Base-by-base conservation (phyloP, 2,888 invertebrate species). In the Tridacna gigas region DNA sequence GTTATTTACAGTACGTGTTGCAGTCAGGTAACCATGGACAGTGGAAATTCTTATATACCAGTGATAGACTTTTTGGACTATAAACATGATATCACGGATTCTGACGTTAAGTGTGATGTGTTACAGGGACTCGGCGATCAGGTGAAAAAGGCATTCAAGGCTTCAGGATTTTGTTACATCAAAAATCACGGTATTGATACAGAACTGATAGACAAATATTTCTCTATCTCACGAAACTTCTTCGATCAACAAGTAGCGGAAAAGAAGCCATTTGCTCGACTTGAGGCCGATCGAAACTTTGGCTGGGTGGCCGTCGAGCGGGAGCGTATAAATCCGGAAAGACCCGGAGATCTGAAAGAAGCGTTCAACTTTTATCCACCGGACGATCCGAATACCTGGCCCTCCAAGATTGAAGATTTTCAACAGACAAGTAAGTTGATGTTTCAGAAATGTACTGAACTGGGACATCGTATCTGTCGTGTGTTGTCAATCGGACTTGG, bases 331-430 rank as follows among this genome's bases (percentile, higher is more conserved):
- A 85, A 84, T 69, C 82, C 80, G 22, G 75, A 82, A 18, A 73
- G 86, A 60, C 83, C 86, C 4, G 88, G 82, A 0, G 86, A 85
- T 51, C 56, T 83, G 26, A 81, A 82, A 60, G 88, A 88, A 69
- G 80, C 88, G 9, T 88, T 86, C 56, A 85, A 85, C 48, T 88
- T 63, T 63, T 74, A 28, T 20, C 83, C 80, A 0, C 22, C 63
- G 15, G 76, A 69, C 37, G 80, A 82, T n/a, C 45, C 69, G 0
- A 26, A 61, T 4, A 25, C 22, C 66, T 83, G 84, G 82, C 25
- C 20, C n/a, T 22, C 71, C 12, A 74, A 84, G 89, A 20, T 28
- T 60, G n/a, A 88, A 22, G 83, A 80, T 20, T 84, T 81, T 47
- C 65, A 74, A 20, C n/a, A 73, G 18, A 37, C 65, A 4, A 81